phyloP scores from a whole-genome alignment of 2,113 vertebrate genomes.

The Crotalus tigris region DNA sequence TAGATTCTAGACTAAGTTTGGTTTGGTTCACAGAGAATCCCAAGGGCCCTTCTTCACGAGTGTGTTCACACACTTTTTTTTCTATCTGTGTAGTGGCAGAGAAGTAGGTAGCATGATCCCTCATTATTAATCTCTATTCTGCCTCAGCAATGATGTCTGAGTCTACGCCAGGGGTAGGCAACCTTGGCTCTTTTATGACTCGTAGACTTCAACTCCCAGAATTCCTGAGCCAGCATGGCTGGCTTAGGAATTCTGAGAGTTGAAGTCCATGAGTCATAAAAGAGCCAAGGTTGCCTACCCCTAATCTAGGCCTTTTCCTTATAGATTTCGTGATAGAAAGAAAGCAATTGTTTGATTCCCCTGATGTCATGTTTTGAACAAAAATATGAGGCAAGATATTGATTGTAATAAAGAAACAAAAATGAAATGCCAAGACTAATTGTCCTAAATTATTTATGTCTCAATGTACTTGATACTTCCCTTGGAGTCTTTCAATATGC shows the following conservation, averaged over 20 bases:
- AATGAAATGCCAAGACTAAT: slow-evolving; percentile 38
- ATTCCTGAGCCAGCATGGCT: too few relatives aligned
- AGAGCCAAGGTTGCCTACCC: too few relatives aligned
- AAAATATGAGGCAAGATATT: not conserved
- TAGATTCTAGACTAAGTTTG: slow-evolving; percentile 16
- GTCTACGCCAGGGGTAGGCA: not conserved
- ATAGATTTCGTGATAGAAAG: not conserved
- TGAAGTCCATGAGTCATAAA: too few relatives aligned
- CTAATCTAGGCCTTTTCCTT: not conserved
- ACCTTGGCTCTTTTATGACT: too few relatives aligned
- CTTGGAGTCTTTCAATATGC: slow-evolving; percentile 7
- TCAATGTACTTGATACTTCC: slow-evolving; percentile 27
- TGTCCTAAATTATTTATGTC: slow-evolving; percentile 48
- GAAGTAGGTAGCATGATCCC: not conserved
- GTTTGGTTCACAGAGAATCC: not conserved
- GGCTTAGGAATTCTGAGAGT: too few relatives aligned
- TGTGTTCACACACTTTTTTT: not conserved
- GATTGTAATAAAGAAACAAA: slow-evolving; percentile 7
- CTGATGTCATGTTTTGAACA: not conserved
- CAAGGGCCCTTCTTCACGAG: not conserved
- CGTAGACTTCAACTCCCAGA: too few relatives aligned
- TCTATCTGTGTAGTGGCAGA: not conserved
- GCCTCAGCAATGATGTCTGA: not conserved
- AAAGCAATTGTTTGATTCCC: not conserved
- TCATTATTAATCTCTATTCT: not conserved